Base-by-base conservation (phyloP, 2,113 vertebrate genomes). In the Eretmochelys imbricata region DNA sequence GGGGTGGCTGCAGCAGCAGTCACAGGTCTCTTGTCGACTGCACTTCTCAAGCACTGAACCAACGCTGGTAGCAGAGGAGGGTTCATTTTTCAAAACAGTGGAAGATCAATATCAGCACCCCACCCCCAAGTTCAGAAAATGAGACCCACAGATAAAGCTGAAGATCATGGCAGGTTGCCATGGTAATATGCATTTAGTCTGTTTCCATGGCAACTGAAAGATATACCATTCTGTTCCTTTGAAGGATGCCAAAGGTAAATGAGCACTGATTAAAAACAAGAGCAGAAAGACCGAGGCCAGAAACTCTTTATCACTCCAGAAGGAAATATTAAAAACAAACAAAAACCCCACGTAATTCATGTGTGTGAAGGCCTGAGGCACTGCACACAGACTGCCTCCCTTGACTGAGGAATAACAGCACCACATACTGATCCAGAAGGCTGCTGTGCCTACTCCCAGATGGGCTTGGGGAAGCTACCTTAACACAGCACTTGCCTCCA, bases 221-320 rank as follows among this genome's bases (percentile, higher is more conserved):
- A 96, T 98, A 98, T 97, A 97, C 98, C 97, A 98, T 98, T 98
- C 98, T 95, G 97, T 96, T 98, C 97, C 97, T 97, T 95, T 98
- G 98, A 98, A 98, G 96, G 98, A 98, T 98, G 98, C 98, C 98
- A 98, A 98, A 98, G 98, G 97, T 98, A 98, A 98, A 97, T 98
- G 98, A 98, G 98, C 95, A 89, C 82, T 96, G 97, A 97, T 98
- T 96, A 96, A 98, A 54, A 97, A 98, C 95, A 96, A 94, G 97
- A 97, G 94, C 93, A 94, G 91, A 96, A 94, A 95, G 88, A 89
- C 97, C 76, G 93, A 78, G 90, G 88, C 93, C 87, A 94, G 96
- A 96, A 98, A 96, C 89, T 95, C 91, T 53, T 91, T 95, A 90
- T 93, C 92, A 92, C 95, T 95, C 94, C 93, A 96, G 94, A 82